Evolutionary conservation across 2,797 vertebrate species (phyloP).

Genomic region (Moxostoma hubbsi): DNA sequence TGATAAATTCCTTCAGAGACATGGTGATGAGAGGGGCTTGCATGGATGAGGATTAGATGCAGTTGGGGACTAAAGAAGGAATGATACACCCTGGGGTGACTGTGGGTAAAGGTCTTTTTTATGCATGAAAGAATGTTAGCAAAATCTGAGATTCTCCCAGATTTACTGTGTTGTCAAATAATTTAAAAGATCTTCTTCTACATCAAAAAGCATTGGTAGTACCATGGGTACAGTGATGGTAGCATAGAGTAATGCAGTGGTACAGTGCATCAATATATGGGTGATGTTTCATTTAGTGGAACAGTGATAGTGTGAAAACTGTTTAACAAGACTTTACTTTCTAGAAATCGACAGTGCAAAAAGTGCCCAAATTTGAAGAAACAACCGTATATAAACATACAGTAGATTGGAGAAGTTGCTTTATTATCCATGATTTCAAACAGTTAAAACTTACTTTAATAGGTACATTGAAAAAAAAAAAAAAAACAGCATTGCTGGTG

Average conservation of each 20-base stretch:
- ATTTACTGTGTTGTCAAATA: neutral
- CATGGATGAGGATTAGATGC: slow-evolving; percentile 76
- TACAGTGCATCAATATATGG: too few species aligned
- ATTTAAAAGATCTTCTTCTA: neutral
- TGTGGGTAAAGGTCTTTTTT: slow-evolving; percentile 16
- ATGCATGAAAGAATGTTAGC: slow-evolving; percentile 16
- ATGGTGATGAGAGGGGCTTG: slow-evolving; percentile 63
- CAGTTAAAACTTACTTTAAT: too few species aligned
- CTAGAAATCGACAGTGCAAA: too few species aligned
- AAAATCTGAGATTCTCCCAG: neutral
- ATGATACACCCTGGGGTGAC: slow-evolving; percentile 64
- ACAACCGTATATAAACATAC: too few species aligned
- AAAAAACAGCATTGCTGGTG: too few species aligned
- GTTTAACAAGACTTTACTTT: too few species aligned
- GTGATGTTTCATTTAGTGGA: too few species aligned
- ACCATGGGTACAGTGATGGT: neutral
- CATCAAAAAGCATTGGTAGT: neutral
- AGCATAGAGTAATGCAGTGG: neutral
- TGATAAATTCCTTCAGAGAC: slow-evolving; percentile 12
- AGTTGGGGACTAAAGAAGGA: slow-evolving; percentile 69
- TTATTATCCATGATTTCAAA: too few species aligned
- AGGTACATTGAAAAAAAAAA: too few species aligned
- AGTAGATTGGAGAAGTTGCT: too few species aligned
- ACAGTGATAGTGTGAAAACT: too few species aligned
- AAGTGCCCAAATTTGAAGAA: too few species aligned